Evolutionary conservation across 1,140 invertebrate genomes (phyloP).

Genomic region (Drosophila ogumai): DNA sequence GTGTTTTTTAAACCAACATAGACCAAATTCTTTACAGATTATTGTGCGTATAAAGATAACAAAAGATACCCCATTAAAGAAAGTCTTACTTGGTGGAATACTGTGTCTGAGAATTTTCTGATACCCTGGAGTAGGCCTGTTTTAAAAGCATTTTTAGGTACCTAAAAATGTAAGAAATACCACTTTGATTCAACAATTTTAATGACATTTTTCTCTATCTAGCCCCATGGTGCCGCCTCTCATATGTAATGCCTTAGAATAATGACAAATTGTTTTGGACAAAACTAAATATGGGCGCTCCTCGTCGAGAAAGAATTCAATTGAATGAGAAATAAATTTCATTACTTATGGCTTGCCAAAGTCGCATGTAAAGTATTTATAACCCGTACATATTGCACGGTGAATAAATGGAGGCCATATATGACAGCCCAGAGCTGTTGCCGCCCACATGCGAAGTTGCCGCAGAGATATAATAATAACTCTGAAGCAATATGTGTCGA

Average conservation of each 20-base stretch:
- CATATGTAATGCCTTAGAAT: slow-evolving; percentile 34
- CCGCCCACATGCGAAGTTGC: slow-evolving; percentile 63
- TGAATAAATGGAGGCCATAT: slow-evolving; percentile 65
- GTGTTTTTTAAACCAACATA: slow-evolving; percentile 10
- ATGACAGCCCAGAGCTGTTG: slow-evolving; percentile 48
- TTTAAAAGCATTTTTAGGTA: not conserved
- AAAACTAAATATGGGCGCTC: slow-evolving; percentile 30
- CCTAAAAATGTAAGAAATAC: not conserved
- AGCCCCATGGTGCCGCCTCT: not conserved
- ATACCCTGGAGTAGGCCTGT: not conserved
- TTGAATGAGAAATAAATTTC: slow-evolving; percentile 67
- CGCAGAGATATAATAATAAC: slow-evolving; percentile 47
- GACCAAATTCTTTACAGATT: slow-evolving; percentile 4
- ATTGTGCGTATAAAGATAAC: slow-evolving; percentile 4
- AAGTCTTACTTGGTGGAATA: not conserved
- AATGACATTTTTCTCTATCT: not conserved
- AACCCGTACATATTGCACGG: slow-evolving; percentile 42
- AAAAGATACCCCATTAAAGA: not conserved
- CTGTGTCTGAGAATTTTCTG: not conserved
- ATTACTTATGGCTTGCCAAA: slow-evolving; percentile 71
- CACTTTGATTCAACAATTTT: not conserved
- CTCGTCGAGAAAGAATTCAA: slow-evolving; percentile 50
- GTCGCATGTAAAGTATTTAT: slow-evolving; percentile 66
- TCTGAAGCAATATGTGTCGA: slow-evolving; percentile 51
- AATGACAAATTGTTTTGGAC: slow-evolving; percentile 47